phyloP scores from a whole-genome alignment of 2,113 vertebrate genomes.

The Ramphastos sulfuratus region DNA sequence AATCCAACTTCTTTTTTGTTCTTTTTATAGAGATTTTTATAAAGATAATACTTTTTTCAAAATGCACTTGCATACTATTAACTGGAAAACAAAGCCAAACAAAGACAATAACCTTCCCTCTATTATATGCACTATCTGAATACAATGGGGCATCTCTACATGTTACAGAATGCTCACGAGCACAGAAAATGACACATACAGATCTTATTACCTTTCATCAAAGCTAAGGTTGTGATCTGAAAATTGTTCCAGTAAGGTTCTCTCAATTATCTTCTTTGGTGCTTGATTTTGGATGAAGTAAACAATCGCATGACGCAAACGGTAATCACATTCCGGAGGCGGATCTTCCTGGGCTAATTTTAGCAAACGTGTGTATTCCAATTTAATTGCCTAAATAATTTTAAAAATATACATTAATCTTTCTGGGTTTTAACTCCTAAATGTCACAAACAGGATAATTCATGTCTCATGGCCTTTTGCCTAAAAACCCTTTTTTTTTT shows the following conservation, averaged over 20 bases:
- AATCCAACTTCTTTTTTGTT: not conserved
- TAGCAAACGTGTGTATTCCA: slow-evolving; percentile 91
- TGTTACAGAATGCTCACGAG: not conserved
- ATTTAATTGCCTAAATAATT: slow-evolving; percentile 88
- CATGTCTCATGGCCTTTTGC: not conserved
- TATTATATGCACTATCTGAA: not conserved
- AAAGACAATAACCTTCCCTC: not conserved
- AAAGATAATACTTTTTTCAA: not conserved
- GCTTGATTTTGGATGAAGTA: slow-evolving; percentile 97
- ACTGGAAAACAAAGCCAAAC: not conserved
- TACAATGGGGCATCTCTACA: not conserved
- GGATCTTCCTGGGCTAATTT: slow-evolving; percentile 93
- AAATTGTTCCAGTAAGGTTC: slow-evolving; percentile 93
- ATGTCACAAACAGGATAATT: not conserved
- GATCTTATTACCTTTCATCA: slow-evolving; percentile 87
- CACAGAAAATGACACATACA: not conserved
- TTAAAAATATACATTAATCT: not conserved
- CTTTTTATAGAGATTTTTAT: not conserved
- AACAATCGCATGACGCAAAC: slow-evolving; percentile 90
- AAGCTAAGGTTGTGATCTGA: slow-evolving; percentile 93
- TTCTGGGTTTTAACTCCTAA: not conserved
- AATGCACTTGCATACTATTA: not conserved
- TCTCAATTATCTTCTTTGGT: slow-evolving; percentile 96
- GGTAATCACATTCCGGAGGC: slow-evolving; percentile 89
- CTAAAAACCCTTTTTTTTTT: not conserved